Base-by-base conservation (phyloP, 2,888 invertebrate genomes). In the Leptinotarsa peninsularis region DNA sequence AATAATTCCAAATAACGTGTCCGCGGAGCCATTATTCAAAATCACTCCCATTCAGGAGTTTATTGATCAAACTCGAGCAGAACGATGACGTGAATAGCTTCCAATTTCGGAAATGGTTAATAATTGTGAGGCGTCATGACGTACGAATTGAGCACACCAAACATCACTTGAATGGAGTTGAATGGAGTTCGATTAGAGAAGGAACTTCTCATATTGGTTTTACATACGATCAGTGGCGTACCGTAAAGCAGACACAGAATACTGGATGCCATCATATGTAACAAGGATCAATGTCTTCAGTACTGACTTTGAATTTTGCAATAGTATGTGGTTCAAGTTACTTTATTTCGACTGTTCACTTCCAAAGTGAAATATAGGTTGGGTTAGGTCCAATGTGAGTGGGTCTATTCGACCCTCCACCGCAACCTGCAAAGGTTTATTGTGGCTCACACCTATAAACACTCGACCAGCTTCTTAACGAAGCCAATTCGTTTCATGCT, bases 61-160 rank as follows among this genome's bases (percentile, higher is more conserved):
- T 79, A 79, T 79, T 68, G 79, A 79, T 76, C 79, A 79, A 79
- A 79, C 79, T 63, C 33, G 10, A 66, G 52, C 72, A 73, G 74
- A 71, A 68, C 71, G 66, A 72, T 60, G 63, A 63, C 63, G 63
- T 63, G 63, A 63, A 63, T 33, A n/a, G 70, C 21, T 23, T 70
- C 43, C 70, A 58, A 69, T 58, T 70, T n/a, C 27, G n/a, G 27
- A 52, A 50, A 18, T 52, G 15, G 17, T 17, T 17, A 18, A 33
- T 68, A 17, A 68, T 50, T 67, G 67, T 13, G 18, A 14, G 27
- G 58, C 14, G 60, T 17, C 15, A 70, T 70, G 70, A 70, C 70
- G 49, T 70, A 70, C 15, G 23, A 21, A 10, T 50, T 49, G 49
- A 33, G 63, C 14, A 63, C 13, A 63, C 33, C n/a, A 63, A 63